Conservation (phyloP, 2,888 invertebrate species). For the Ectemnius continuus region DNA sequence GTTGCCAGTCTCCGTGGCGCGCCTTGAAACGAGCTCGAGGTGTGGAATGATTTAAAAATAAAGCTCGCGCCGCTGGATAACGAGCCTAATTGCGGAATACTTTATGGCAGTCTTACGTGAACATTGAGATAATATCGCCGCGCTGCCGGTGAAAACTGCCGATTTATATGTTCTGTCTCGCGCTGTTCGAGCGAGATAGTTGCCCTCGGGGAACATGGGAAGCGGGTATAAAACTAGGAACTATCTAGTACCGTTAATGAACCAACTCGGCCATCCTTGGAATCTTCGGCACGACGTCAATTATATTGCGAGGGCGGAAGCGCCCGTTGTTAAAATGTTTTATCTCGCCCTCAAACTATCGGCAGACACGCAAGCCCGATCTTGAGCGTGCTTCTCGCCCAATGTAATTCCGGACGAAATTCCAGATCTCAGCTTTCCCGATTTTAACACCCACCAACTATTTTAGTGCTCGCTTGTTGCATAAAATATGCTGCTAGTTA, state of each 20-base stretch:
- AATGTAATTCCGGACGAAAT: too few relatives aligned
- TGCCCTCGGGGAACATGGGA: too few relatives aligned
- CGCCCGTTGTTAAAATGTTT: neutral
- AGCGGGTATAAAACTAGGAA: neutral
- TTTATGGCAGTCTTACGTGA: neutral
- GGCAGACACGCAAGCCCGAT: neutral
- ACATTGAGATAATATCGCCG: conserved; percentile 14
- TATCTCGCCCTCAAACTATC: conserved; percentile 3
- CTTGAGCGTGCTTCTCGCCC: too few relatives aligned
- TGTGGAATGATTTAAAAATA: neutral
- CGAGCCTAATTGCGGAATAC: neutral
- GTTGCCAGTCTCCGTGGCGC: too few relatives aligned
- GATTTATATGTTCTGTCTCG: conserved; percentile 16
- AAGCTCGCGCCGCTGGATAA: neutral
- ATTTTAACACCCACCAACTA: too few relatives aligned
- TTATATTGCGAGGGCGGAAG: conserved; percentile 4
- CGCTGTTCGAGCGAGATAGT: conserved; percentile 10
- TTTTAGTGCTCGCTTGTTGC: too few relatives aligned
- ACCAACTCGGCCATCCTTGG: neutral
- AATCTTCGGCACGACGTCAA: neutral
- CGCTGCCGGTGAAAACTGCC: neutral
- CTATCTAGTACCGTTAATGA: conserved; percentile 1
- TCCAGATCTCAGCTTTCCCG: too few relatives aligned
- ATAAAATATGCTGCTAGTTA: too few relatives aligned
- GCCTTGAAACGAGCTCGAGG: too few relatives aligned